Conservation (phyloP, 92 coral and sea anemone species). For the Zoanthus solanderi region DNA sequence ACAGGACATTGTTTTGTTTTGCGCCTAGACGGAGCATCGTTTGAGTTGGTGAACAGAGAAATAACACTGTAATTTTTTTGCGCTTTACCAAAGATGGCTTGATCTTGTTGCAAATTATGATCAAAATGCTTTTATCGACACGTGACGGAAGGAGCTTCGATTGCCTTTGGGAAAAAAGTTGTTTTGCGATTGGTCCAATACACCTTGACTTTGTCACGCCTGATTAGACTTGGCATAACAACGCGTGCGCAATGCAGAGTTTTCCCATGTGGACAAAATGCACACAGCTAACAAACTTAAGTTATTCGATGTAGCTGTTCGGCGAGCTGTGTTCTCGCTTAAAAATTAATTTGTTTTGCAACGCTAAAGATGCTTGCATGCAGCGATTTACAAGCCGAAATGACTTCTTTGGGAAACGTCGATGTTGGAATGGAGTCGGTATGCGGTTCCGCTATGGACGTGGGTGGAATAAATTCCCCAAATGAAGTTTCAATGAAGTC, state of each 20-base stretch:
- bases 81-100: not conserved
- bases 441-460: constrained; percentile 21
- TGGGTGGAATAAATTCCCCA: constrained; percentile 31
- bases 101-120: constrained; percentile 3
- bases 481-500: constrained; percentile 51
- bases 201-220: constrained; percentile 30
- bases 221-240: constrained; percentile 9
- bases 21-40: no score
- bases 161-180: constrained; percentile 18
- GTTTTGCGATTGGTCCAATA: constrained; percentile 23
- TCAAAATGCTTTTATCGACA: constrained; percentile 14
- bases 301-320: constrained; percentile 25
- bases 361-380: not conserved
- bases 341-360: not conserved
- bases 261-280: constrained; percentile 54
- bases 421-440: constrained; percentile 15
- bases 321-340: constrained; percentile 9
- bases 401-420: constrained; percentile 20
- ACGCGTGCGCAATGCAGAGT: constrained; percentile 31
- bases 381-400: constrained; percentile 6
- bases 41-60: no score
- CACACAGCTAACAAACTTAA: constrained; percentile 26
- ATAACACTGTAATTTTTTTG: no score
- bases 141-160: constrained; percentile 7
- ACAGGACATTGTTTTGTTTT: no score